A percentile compares a stretch with the other conserved stretches of the same genome.
phyloP scores from a whole-genome alignment of 2,113 vertebrate genomes.

The Tangachromis dhanisi region DNA sequence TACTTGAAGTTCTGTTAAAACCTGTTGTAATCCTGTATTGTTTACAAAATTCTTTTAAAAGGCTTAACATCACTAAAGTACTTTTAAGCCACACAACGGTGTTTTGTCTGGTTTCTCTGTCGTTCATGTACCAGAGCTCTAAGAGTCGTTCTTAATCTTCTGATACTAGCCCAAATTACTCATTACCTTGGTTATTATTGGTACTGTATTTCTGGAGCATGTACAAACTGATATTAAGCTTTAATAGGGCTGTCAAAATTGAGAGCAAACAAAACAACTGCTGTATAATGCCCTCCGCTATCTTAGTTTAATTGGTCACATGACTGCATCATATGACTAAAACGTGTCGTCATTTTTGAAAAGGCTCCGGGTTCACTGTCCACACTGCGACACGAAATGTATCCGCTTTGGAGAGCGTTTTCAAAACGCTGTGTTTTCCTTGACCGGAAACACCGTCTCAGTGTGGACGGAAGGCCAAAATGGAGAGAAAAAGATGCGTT shows the following conservation, averaged over 20 bases:
- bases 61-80: not conserved
- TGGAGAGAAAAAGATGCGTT: not conserved
- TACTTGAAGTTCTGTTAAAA: not conserved
- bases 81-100: not conserved
- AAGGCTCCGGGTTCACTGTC: not conserved
- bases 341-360: not conserved
- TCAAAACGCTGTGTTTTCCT: not conserved
- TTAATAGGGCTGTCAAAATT: not conserved
- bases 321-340: not conserved
- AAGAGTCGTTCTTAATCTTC: not conserved
- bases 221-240: not conserved
- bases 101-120: not conserved
- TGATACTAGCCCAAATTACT: not conserved
- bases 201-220: not conserved
- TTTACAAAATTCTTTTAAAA: not conserved
- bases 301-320: not conserved
- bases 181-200: not conserved
- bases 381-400: not conserved
- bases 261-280: not conserved
- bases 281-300: not conserved
- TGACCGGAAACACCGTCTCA: fast-evolving
- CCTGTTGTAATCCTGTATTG: not conserved
- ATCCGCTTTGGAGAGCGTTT: not conserved
- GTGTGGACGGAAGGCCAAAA: not conserved
- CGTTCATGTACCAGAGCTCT: not conserved